A percentile compares a stretch with the other conserved stretches of the same genome.
Conservation (phyloP, 2,113 vertebrate genomes). For the Ivindomyrus marchei region DNA sequence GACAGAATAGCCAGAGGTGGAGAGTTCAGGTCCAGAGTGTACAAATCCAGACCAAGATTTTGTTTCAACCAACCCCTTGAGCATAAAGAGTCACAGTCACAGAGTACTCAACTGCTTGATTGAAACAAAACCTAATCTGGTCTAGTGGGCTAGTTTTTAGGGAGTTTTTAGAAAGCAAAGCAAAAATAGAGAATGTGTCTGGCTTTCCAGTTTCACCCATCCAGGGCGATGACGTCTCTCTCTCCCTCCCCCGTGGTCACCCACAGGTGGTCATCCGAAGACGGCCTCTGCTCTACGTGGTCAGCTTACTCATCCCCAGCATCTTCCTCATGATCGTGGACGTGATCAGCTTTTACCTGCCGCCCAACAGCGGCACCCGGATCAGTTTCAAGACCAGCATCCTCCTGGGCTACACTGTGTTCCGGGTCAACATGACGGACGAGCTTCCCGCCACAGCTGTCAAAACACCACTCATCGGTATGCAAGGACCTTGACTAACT, state of each 20-base stretch:
- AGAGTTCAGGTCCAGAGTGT: too few species aligned
- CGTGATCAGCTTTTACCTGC: conserved; percentile 75
- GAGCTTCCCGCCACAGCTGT: conserved; percentile 61
- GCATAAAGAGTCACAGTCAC: too few species aligned
- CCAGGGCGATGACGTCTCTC: too few species aligned
- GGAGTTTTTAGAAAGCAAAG: neutral
- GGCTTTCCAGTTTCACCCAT: neutral
- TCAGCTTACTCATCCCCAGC: conserved; percentile 72
- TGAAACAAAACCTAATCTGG: neutral
- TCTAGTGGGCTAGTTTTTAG: neutral
- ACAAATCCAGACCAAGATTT: too few species aligned
- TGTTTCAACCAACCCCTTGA: too few species aligned
- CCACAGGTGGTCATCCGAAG: conserved; percentile 72
- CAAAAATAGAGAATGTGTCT: neutral
- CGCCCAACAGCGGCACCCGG: conserved; percentile 64
- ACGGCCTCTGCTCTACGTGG: conserved; percentile 69
- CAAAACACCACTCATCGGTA: conserved; percentile 72
- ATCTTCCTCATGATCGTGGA: conserved; percentile 77
- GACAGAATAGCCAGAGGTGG: neutral
- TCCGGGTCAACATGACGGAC: conserved; percentile 70
- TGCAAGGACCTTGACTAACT: neutral
- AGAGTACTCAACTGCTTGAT: too few species aligned
- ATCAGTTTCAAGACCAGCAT: conserved; percentile 74
- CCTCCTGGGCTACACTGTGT: conserved; percentile 77
- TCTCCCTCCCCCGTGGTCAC: neutral